Conservation (phyloP, 2,113 vertebrate genomes). For the Cygnus atratus region DNA sequence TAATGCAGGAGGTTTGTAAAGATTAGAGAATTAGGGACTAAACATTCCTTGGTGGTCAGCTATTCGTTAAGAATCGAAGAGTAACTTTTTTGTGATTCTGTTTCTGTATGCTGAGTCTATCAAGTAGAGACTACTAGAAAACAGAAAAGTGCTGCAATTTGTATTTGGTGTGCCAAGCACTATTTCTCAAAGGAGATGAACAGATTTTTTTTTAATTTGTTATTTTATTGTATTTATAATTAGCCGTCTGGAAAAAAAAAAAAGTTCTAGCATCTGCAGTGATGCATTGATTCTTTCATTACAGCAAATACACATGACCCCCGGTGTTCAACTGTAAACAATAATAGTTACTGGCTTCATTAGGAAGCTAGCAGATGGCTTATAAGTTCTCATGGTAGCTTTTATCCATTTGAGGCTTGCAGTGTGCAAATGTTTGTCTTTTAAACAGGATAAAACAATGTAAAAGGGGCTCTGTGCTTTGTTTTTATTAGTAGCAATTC, state of each 20-base stretch:
- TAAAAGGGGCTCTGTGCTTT: slow-evolving; percentile 67
- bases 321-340: slow-evolving; percentile 79
- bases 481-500: slow-evolving; percentile 68
- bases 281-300: slow-evolving; percentile 75
- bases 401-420: slow-evolving; percentile 76
- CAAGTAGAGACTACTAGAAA: slow-evolving; percentile 19
- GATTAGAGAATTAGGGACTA: slow-evolving; percentile 21
- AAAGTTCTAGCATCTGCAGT: slow-evolving; percentile 68
- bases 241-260: slow-evolving; percentile 65
- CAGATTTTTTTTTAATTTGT: slow-evolving; percentile 67
- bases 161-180: slow-evolving; percentile 53
- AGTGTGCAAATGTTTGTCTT: slow-evolving; percentile 77
- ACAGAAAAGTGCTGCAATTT: slow-evolving; percentile 31
- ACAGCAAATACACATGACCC: slow-evolving; percentile 77
- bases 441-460: slow-evolving; percentile 73
- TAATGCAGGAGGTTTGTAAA: slow-evolving; percentile 24
- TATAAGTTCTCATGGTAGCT: slow-evolving; percentile 78
- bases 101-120: slow-evolving; percentile 34
- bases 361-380: slow-evolving; percentile 83
- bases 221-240: slow-evolving; percentile 78
- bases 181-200: slow-evolving; percentile 66
- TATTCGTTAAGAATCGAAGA: slow-evolving; percentile 7
- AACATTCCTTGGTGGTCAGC: slow-evolving; percentile 32
- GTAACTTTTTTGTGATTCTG: slow-evolving; percentile 34
- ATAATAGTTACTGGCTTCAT: slow-evolving; percentile 80